Conservation (phyloP, 2,113 vertebrate species). For the Cettia cetti region DNA sequence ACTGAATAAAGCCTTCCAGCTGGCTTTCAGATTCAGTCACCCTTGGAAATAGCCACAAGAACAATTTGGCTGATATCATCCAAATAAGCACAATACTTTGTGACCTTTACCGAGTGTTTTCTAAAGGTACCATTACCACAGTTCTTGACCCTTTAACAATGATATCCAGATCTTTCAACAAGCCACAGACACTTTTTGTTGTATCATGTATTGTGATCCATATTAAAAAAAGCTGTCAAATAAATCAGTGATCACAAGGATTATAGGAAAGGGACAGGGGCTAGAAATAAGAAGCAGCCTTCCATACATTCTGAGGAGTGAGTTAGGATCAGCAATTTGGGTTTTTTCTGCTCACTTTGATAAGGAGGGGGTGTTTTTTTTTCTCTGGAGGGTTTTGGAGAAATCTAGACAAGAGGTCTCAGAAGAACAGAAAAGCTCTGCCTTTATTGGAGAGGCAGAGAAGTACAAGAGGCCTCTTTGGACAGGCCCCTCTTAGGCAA, state of each 20-base stretch:
- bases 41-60: background rate
- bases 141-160: background rate
- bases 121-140: background rate
- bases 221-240: background rate
- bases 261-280: background rate
- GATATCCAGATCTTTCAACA: background rate
- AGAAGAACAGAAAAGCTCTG: background rate
- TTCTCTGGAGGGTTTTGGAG: background rate
- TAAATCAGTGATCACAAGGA: background rate
- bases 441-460: background rate
- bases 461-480: background rate
- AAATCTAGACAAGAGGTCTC: background rate
- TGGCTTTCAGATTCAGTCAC: background rate
- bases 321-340: background rate
- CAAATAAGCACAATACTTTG: background rate
- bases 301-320: background rate
- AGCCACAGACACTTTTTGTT: background rate
- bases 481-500: background rate
- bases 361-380: background rate
- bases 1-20: background rate
- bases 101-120: background rate
- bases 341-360: background rate
- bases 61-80: background rate
- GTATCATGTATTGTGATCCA: background rate
- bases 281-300: background rate